Evolutionary conservation across 1,140 invertebrate species (phyloP).

Genomic region (Pantala flavescens): DNA sequence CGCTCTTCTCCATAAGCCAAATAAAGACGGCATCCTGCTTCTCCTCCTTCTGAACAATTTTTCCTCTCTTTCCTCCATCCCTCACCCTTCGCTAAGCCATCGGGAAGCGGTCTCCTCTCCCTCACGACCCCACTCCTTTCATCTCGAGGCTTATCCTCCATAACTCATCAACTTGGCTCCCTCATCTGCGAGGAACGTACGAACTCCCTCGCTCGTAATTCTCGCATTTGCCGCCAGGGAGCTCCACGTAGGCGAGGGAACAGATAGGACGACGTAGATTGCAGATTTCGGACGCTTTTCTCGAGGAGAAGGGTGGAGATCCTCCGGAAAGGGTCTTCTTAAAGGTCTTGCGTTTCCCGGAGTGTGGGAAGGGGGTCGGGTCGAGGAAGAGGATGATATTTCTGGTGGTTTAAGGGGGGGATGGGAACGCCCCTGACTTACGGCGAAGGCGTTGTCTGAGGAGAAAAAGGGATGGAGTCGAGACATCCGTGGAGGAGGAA

Average conservation of each 20-base stretch:
- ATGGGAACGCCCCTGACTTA: too few species aligned
- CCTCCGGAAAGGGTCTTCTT: background rate
- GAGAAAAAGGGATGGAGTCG: too few species aligned
- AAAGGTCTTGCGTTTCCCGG: background rate
- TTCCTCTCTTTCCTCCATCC: background rate
- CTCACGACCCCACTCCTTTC: background rate
- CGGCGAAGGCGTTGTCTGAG: too few species aligned
- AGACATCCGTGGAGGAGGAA: background rate
- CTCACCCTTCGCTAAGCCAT: background rate
- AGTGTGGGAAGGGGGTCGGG: background rate
- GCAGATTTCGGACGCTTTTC: background rate
- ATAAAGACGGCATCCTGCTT: background rate
- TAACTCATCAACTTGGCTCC: slow-evolving; percentile 8
- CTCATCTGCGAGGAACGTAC: background rate
- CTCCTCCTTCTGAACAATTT: background rate
- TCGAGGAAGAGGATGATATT: background rate
- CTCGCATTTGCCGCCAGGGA: background rate
- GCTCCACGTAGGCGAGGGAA: slow-evolving; percentile 1
- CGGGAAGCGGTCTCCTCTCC: background rate
- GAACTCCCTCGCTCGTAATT: background rate
- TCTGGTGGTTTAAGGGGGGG: too few species aligned
- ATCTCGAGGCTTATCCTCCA: background rate
- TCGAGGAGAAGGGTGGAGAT: background rate
- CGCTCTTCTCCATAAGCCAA: too few species aligned
- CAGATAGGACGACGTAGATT: background rate